These are phyloP conservation scores for Melierax canorus DNA, from an alignment of 2,113 vertebrate species.

Conservation along the genomic window DNA sequence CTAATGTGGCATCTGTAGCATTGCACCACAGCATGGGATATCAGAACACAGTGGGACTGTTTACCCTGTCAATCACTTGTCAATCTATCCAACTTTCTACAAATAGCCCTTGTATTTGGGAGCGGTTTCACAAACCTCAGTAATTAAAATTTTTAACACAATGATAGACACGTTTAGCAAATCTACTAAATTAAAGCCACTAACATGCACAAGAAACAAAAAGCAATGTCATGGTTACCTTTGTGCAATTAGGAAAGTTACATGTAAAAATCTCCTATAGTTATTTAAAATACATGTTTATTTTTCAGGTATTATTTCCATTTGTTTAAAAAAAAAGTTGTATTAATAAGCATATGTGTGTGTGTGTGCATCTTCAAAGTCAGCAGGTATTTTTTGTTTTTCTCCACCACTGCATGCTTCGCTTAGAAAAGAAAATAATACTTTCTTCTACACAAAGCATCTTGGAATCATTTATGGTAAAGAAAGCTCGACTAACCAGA, in stretches of 20 bases:
- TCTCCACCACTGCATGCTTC: neutral
- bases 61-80: constrained; percentile 74
- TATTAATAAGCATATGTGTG: neutral
- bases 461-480: neutral
- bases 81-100: constrained; percentile 60
- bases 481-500: neutral
- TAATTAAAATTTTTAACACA: constrained; percentile 70
- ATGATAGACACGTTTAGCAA: constrained; percentile 37
- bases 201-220: constrained; percentile 24
- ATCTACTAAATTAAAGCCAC: constrained; percentile 51
- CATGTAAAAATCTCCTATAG: neutral
- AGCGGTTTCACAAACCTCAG: constrained; percentile 37
- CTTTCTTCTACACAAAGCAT: neutral
- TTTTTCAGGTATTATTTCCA: neutral
- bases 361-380: neutral
- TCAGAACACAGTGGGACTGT: constrained; percentile 67
- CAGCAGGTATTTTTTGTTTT: neutral
- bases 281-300: neutral
- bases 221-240: constrained; percentile 61
- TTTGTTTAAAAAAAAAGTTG: neutral
- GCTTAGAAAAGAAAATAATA: neutral
- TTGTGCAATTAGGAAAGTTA: neutral
- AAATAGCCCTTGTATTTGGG: constrained; percentile 61
- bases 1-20: constrained; percentile 27
- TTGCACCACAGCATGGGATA: constrained; percentile 36